phyloP scores from a whole-genome alignment of 1,140 invertebrate species.

The Babylonia areolata region DNA sequence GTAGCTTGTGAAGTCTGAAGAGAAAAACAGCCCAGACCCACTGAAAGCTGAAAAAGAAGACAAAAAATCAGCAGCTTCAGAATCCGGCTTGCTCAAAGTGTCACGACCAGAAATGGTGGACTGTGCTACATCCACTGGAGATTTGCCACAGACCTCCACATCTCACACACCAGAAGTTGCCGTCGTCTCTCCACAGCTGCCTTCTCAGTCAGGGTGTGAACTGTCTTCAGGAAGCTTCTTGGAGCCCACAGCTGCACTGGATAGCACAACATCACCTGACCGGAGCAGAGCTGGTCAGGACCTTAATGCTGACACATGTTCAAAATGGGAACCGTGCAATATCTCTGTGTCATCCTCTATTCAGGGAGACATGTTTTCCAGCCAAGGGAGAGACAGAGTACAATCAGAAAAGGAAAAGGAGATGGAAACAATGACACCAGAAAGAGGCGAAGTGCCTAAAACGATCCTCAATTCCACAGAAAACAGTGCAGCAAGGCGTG shows the following conservation, averaged over 20 bases:
- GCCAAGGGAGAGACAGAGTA: not conserved
- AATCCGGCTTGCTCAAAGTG: not conserved
- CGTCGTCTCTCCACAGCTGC: not conserved
- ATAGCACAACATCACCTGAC: not conserved
- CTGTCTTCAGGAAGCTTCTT: not conserved
- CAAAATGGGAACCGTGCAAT: not conserved
- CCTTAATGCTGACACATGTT: not conserved
- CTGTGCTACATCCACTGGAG: conserved; percentile 2
- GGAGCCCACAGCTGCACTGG: too few species aligned
- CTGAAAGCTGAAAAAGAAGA: not conserved
- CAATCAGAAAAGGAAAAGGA: not conserved
- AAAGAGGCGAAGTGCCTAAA: not conserved
- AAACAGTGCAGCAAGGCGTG: not conserved
- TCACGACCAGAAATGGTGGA: not conserved
- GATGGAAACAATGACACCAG: not conserved
- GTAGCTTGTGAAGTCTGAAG: not conserved
- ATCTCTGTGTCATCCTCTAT: not conserved
- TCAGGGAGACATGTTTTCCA: not conserved
- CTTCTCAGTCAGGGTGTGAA: not conserved
- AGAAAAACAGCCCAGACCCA: not conserved
- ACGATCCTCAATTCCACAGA: not conserved
- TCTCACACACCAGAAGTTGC: not conserved
- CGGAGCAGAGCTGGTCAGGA: not conserved
- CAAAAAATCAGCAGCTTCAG: not conserved
- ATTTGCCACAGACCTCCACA: not conserved